These are phyloP conservation scores for Eurystomus gularis DNA, from an alignment of 2,113 vertebrate species.

Conservation along the genomic window DNA sequence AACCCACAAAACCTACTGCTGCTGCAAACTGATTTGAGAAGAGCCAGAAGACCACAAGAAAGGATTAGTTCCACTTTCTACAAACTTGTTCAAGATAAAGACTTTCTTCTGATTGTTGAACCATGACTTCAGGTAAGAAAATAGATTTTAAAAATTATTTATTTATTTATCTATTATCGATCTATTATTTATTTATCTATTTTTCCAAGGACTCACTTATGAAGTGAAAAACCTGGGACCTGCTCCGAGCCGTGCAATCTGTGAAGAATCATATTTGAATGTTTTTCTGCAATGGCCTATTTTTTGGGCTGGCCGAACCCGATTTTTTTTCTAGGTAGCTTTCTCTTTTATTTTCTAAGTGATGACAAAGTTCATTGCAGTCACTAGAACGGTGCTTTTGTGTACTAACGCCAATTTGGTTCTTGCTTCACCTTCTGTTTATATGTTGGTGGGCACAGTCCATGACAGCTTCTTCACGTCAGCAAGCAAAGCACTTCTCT, in stretches of 20 bases:
- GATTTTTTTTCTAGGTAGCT: not conserved
- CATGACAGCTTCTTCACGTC: not conserved
- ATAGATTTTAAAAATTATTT: not conserved
- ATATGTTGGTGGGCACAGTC: not conserved
- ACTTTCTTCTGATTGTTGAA: not conserved
- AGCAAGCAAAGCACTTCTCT: not conserved
- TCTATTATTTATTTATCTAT: too few species aligned
- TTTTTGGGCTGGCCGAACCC: not conserved
- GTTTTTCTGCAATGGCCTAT: not conserved
- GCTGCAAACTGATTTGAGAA: not conserved
- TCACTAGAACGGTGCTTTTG: not conserved
- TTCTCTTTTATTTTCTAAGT: not conserved
- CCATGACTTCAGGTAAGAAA: not conserved
- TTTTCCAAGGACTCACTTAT: too few species aligned
- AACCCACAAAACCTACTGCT: not conserved
- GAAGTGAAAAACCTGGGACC: not conserved
- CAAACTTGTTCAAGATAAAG: not conserved
- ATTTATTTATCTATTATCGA: too few species aligned
- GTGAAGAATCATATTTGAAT: not conserved
- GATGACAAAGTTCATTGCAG: not conserved
- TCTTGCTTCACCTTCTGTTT: not conserved
- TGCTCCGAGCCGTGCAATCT: not conserved
- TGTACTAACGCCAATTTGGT: fast-evolving
- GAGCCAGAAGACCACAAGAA: not conserved
- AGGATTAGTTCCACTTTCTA: not conserved